Evolutionary conservation across 53 echinoderm and acorn worm genomes (phyloP).

Genomic region (Paracentrotus lividus): DNA sequence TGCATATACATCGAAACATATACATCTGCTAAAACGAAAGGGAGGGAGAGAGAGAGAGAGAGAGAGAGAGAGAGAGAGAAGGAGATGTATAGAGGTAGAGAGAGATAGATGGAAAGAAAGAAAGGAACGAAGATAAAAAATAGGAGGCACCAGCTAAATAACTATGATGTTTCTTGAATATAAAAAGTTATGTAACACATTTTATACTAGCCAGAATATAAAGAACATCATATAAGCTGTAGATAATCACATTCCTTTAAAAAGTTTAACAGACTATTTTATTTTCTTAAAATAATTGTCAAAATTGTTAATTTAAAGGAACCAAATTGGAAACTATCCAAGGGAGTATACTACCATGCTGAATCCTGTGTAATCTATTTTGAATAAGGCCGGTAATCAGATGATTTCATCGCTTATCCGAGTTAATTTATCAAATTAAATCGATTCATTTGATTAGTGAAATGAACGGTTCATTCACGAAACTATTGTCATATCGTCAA

Average conservation of each 20-base stretch:
- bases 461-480: slow-evolving; percentile 5
- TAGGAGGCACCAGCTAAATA: too few species aligned
- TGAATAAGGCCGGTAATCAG: not conserved
- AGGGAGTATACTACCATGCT: not conserved
- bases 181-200: too few species aligned
- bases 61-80: not conserved
- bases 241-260: too few species aligned
- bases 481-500: not conserved
- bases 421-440: slow-evolving; percentile 39
- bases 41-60: not conserved
- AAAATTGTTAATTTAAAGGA: not conserved
- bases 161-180: too few species aligned
- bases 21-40: not conserved
- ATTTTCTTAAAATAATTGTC: too few species aligned
- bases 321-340: not conserved
- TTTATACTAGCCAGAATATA: too few species aligned
- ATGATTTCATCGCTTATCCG: slow-evolving; percentile 1
- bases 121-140: too few species aligned
- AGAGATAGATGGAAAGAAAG: not conserved
- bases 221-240: too few species aligned
- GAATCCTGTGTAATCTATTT: not conserved
- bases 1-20: too few species aligned
- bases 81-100: not conserved
- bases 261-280: too few species aligned
- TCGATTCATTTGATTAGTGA: slow-evolving; percentile 26